These are phyloP conservation scores for Merops nubicus DNA, from an alignment of 2,113 vertebrate species.

Conservation along the genomic window DNA sequence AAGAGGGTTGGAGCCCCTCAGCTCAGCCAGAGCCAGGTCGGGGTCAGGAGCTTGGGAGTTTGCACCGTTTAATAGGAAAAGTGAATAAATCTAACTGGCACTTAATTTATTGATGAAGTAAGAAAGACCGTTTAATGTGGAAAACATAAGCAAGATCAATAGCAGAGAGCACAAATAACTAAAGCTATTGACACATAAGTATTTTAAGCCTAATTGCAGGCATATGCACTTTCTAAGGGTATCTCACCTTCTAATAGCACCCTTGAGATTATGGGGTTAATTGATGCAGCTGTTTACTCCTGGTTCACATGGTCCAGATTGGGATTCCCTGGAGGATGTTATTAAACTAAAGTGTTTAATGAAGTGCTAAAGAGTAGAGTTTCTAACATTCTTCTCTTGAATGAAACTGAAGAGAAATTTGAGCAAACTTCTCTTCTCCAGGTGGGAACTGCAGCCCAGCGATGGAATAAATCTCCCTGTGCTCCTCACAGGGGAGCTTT, in stretches of 20 bases:
- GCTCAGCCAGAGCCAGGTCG: not conserved
- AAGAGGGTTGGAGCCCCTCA: not conserved
- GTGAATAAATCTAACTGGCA: slow-evolving; percentile 57
- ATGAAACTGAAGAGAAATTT: slow-evolving; percentile 10
- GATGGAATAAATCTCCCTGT: rapidly evolving
- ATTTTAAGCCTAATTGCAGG: slow-evolving; percentile 84
- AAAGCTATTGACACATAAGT: slow-evolving; percentile 78
- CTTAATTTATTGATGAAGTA: slow-evolving; percentile 68
- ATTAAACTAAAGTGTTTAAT: slow-evolving; percentile 89
- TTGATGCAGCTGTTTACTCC: slow-evolving; percentile 93
- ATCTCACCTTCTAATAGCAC: slow-evolving; percentile 85
- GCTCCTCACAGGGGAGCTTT: not conserved
- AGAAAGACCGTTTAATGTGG: slow-evolving; percentile 56
- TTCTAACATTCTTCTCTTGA: slow-evolving; percentile 44
- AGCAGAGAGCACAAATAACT: slow-evolving; percentile 74
- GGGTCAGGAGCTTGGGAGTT: not conserved
- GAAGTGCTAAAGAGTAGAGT: slow-evolving; percentile 87
- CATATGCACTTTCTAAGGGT: slow-evolving; percentile 86
- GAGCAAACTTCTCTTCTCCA: not conserved
- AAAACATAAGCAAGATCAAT: slow-evolving; percentile 73
- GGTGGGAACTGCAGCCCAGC: not conserved
- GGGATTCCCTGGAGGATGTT: slow-evolving; percentile 84
- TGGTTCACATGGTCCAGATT: slow-evolving; percentile 80
- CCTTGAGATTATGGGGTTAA: slow-evolving; percentile 86
- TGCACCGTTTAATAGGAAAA: slow-evolving; percentile 32